Conservation (phyloP, 2,888 invertebrate genomes). For the Lepidonotus clava region DNA sequence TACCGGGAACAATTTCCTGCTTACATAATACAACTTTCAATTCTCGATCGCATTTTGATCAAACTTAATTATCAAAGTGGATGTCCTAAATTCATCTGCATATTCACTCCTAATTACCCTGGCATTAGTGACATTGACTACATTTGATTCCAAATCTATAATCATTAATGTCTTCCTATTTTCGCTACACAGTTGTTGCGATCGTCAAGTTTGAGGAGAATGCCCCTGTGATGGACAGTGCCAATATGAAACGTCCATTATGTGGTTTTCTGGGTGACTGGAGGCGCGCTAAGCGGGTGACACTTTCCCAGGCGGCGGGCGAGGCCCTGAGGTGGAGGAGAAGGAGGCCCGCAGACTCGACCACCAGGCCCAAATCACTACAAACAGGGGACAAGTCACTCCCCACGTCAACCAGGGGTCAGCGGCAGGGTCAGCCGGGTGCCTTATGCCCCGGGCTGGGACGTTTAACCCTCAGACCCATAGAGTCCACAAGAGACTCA, state of each 20-base stretch:
- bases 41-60: too few species aligned
- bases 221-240: not conserved
- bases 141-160: too few species aligned
- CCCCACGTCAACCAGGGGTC: constrained; percentile 35
- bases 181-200: too few species aligned
- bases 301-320: constrained; percentile 11
- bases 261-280: constrained; percentile 15
- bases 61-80: too few species aligned
- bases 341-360: not conserved
- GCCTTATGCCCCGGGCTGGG: constrained; percentile 22
- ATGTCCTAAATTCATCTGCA: too few species aligned
- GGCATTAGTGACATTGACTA: too few species aligned
- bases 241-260: not conserved
- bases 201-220: too few species aligned
- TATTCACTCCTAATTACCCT: too few species aligned
- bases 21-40: too few species aligned
- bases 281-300: not conserved
- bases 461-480: not conserved
- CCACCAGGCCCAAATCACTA: not conserved
- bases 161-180: too few species aligned
- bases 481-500: not conserved
- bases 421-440: constrained; percentile 6
- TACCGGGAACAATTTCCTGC: too few species aligned
- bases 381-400: constrained; percentile 10
- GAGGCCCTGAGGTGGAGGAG: not conserved